Evolutionary conservation across 2,888 invertebrate genomes (phyloP).

Genomic region (Shargacucullia verbasci): DNA sequence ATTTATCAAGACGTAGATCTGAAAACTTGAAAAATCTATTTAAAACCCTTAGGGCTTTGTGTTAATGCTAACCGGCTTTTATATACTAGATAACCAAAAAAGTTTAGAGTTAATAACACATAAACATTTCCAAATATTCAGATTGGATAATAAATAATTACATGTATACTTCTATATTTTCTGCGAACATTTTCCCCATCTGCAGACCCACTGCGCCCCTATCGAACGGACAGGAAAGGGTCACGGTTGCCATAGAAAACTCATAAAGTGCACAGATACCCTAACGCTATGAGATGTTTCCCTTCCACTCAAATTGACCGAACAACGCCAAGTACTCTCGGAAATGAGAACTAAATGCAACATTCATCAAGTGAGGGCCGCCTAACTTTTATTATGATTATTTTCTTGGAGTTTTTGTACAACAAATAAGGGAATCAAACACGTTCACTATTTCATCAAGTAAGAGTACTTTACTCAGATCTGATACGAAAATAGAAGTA

Average conservation of each 20-base stretch:
- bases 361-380: slow-evolving; percentile 47
- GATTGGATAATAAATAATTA: too few species aligned
- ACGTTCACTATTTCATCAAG: slow-evolving; percentile 33
- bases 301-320: slow-evolving; percentile 49
- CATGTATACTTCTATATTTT: too few species aligned
- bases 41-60: too few species aligned
- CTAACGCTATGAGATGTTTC: slow-evolving; percentile 49
- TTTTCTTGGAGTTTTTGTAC: slow-evolving; percentile 33
- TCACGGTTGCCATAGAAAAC: slow-evolving; percentile 42
- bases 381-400: slow-evolving; percentile 54
- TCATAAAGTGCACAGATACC: slow-evolving; percentile 44
- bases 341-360: slow-evolving; percentile 31
- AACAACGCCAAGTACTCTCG: slow-evolving; percentile 13
- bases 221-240: slow-evolving; percentile 22
- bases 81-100: too few species aligned
- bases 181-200: not conserved
- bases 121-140: too few species aligned
- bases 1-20: too few species aligned
- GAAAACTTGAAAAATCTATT: too few species aligned
- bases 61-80: too few species aligned
- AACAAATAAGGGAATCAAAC: slow-evolving; percentile 9
- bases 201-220: not conserved
- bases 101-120: too few species aligned
- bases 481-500: too few species aligned
- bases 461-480: slow-evolving; percentile 2